Percentiles rank a stretch among this genome's conserved stretches.
phyloP scores from a whole-genome alignment of 2,888 invertebrate species.

The Agonopterix subpropinquella region DNA sequence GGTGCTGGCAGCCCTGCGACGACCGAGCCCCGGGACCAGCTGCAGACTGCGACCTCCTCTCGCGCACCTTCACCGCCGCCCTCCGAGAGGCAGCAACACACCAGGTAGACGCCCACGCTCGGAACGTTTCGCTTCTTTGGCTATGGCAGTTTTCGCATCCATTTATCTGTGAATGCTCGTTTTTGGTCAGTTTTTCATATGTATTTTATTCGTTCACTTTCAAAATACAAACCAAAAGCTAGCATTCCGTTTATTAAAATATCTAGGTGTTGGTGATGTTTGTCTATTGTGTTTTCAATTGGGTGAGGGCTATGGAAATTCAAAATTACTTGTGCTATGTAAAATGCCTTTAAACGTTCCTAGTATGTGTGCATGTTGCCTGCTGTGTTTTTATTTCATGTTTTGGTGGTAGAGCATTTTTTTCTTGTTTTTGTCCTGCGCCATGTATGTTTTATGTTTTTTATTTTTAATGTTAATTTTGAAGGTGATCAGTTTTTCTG shows the following conservation, averaged over 20 bases:
- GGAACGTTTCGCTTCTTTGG: conserved; percentile 60
- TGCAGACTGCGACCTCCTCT: conserved; percentile 56
- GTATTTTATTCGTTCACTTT: neutral
- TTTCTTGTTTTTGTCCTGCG: conserved; percentile 16
- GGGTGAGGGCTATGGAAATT: conserved; percentile 28
- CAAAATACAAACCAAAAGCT: conserved; percentile 23
- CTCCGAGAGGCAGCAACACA: conserved; percentile 63
- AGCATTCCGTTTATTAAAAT: conserved; percentile 33
- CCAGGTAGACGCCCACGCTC: conserved; percentile 70
- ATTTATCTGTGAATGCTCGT: conserved; percentile 30
- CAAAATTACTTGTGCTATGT: conserved; percentile 20
- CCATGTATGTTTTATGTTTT: conserved; percentile 9
- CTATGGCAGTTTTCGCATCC: conserved; percentile 44
- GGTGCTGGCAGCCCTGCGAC: conserved; percentile 56
- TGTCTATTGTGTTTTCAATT: conserved; percentile 1
- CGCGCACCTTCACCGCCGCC: conserved; percentile 67
- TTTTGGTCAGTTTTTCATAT: conserved; percentile 12
- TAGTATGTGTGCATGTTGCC: conserved; percentile 67
- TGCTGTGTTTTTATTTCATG: conserved; percentile 38
- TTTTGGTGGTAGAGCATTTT: conserved; percentile 34
- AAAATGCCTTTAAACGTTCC: conserved; percentile 43
- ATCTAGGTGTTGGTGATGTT: conserved; percentile 50
- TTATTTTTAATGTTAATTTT: conserved; percentile 6
- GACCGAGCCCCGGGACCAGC: conserved; percentile 40
- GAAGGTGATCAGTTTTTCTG: conserved; percentile 7